Evolutionary conservation across 2,113 vertebrate species (phyloP).

Genomic region (Protobothrops flavoviridis): DNA sequence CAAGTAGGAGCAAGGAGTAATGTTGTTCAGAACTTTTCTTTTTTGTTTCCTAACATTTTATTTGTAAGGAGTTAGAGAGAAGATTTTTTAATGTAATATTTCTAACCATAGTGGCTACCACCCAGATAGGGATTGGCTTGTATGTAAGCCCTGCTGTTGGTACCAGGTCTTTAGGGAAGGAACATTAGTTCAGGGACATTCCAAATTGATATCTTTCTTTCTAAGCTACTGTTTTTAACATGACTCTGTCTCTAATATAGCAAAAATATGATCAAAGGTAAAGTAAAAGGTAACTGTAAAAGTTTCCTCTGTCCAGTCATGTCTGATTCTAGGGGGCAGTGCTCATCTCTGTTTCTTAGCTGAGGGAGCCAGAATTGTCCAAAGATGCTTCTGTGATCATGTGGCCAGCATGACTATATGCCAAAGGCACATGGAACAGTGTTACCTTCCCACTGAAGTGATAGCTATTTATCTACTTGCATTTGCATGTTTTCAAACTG

Average conservation of each 20-base stretch:
- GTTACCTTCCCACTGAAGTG: background rate
- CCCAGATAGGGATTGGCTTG: background rate
- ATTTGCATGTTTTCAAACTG: too few species aligned
- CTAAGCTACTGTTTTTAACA: background rate
- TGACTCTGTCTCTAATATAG: background rate
- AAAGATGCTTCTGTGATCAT: too few species aligned
- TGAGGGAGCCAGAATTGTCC: too few species aligned
- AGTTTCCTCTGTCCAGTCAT: too few species aligned
- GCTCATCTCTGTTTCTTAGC: too few species aligned
- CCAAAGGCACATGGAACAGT: too few species aligned
- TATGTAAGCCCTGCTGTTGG: background rate
- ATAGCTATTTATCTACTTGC: background rate
- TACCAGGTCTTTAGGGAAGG: background rate
- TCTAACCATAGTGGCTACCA: background rate
- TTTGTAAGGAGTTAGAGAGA: background rate
- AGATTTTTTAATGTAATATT: background rate
- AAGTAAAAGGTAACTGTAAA: background rate
- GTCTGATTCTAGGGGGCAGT: too few species aligned
- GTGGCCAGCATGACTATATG: too few species aligned
- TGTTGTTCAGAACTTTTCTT: background rate
- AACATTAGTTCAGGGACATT: background rate
- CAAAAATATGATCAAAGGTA: background rate
- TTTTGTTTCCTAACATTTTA: background rate
- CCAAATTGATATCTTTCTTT: background rate
- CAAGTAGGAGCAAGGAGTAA: background rate